Conservation (phyloP, 1,140 invertebrate species). For the Pseudomyrmex pallidus region DNA sequence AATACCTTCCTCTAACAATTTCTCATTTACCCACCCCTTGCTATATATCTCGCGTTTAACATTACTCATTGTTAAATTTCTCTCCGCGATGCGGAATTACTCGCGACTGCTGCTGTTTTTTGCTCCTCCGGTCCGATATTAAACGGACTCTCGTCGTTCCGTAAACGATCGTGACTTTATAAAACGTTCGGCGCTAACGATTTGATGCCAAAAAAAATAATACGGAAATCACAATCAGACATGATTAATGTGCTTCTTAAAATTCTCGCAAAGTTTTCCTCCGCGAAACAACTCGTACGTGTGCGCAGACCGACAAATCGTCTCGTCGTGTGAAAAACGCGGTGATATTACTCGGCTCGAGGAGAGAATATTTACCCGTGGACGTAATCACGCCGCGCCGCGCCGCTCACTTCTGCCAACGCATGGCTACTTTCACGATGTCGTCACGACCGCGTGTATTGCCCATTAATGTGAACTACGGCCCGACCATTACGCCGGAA, state of each 20-base stretch:
- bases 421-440: slow-evolving; percentile 68
- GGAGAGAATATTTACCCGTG: slow-evolving; percentile 55
- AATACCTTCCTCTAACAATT: slow-evolving; percentile 12
- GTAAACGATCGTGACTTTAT: background rate
- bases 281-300: background rate
- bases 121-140: background rate
- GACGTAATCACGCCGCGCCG: slow-evolving; percentile 55
- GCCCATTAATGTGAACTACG: slow-evolving; percentile 63
- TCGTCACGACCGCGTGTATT: slow-evolving; percentile 64
- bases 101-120: background rate
- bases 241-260: too few relatives aligned
- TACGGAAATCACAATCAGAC: too few relatives aligned
- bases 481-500: slow-evolving; percentile 10
- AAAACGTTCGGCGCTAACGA: too few relatives aligned
- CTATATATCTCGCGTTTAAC: background rate
- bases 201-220: too few relatives aligned
- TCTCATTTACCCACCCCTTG: slow-evolving; percentile 2
- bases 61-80: slow-evolving; percentile 19
- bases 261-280: too few relatives aligned
- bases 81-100: slow-evolving; percentile 17
- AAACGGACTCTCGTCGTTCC: background rate
- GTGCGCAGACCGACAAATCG: slow-evolving; percentile 16
- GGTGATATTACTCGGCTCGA: slow-evolving; percentile 44
- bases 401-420: slow-evolving; percentile 66
- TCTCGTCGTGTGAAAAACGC: slow-evolving; percentile 39